Evolutionary conservation across 2,113 vertebrate species (phyloP), one percentile per base, ranked within the genome.

Genomic region (Psittacula cyanocephala): DNA sequence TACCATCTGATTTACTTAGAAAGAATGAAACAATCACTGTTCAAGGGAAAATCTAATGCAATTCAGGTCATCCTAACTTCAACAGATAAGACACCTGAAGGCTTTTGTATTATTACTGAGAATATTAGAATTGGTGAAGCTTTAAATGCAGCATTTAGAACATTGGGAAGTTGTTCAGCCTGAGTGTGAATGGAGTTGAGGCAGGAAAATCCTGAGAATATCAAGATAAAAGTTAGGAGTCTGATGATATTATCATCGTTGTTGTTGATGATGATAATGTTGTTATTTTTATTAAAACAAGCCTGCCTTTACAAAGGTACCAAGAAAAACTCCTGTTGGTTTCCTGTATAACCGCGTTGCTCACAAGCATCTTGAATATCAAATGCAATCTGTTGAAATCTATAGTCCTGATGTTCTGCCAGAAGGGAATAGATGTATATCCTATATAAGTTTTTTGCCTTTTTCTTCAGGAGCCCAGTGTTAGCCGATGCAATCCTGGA

Each of bases 61-160:
- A 47, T 90, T 88, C 47, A 68, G 46, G 68, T 83, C 33, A 81
- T 80, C 33, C 20, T 77, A 35, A 49, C 63, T 80, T 96, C 79
- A 85, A 22, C 79, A 55, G 47, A 41, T 62, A 87, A 79, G 57
- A 41, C 59, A 94, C 31, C 63, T 83, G 71, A 77, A 95, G 46
- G 23, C 55, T 89, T 90, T 96, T 81, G 59, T 95, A 50, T 60
- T 84, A 71, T 83, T 93, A 79, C 47, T 76, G 80, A 86, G 55
- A 64, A 28, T 86, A 94, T 84, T 87, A 83, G 69, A 83, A 47
- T 43, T 65, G 50, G 46, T 67, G 52, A 79, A 64, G 33, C 44
- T 93, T 81, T 50, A 95, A 90, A 65, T 44, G 60, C 25, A 37
- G 29, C 11, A 47, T 83, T 93, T 92, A 76, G 52, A 89, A 71